phyloP scores from a whole-genome alignment of 2,113 vertebrate species.

The Brachyhypopomus gauderio region DNA sequence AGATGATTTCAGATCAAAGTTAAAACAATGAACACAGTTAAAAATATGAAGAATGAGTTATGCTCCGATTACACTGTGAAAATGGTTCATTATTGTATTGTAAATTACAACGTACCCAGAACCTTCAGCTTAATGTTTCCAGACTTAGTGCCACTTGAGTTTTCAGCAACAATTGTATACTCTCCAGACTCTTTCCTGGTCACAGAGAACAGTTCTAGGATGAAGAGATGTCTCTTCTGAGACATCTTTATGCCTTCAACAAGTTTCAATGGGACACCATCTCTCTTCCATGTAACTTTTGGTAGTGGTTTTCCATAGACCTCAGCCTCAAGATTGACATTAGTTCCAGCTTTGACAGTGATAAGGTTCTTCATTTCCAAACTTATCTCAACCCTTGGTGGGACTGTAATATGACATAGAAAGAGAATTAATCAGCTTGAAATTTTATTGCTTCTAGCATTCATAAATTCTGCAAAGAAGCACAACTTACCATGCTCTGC shows the following conservation, averaged over 20 bases:
- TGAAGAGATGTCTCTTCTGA: constrained; percentile 83
- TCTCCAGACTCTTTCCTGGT: constrained; percentile 94
- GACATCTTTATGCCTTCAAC: constrained; percentile 90
- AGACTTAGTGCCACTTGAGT: constrained; percentile 88
- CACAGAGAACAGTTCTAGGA: constrained; percentile 90
- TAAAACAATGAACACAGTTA: too few species aligned
- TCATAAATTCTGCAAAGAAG: neutral
- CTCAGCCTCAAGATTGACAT: constrained; percentile 88
- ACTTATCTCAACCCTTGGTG: constrained; percentile 91
- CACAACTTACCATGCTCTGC: constrained; percentile 87
- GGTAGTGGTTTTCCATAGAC: constrained; percentile 95
- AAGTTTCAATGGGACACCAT: constrained; percentile 77
- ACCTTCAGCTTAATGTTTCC: constrained; percentile 95
- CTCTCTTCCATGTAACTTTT: constrained; percentile 89
- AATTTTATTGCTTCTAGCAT: neutral
- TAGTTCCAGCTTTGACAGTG: constrained; percentile 91
- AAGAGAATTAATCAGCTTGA: constrained; percentile 14
- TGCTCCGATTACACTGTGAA: too few species aligned
- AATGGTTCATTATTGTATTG: too few species aligned
- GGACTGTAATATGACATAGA: constrained; percentile 75
- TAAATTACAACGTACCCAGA: constrained; percentile 79
- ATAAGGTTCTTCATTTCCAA: constrained; percentile 92
- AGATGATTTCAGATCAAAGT: too few species aligned
- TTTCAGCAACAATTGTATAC: constrained; percentile 92
- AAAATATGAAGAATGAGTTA: too few species aligned